A percentile compares a stretch with the other conserved stretches of the same genome.
Evolutionary conservation across 2,888 invertebrate genomes (phyloP).

Genomic region (Ernsta delagoae): DNA sequence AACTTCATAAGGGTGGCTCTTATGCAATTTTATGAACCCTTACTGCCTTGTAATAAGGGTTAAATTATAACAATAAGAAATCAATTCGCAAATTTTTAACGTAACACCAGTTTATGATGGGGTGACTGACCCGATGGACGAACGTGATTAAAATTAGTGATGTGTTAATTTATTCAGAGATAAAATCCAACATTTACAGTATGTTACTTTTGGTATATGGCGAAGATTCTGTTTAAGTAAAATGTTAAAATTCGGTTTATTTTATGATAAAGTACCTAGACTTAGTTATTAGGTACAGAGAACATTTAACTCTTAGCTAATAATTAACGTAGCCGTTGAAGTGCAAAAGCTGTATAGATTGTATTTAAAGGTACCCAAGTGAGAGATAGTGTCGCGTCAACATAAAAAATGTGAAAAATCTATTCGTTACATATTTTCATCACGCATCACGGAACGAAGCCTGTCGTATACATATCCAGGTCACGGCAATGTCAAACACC

Average conservation of each 20-base stretch:
- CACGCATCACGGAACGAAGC: neutral
- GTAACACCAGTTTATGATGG: constrained; percentile 1
- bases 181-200: constrained; percentile 15
- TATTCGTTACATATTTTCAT: neutral
- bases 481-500: constrained; percentile 16
- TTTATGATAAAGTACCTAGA: too few relatives aligned
- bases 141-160: constrained; percentile 33
- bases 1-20: constrained; percentile 38
- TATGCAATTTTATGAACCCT: neutral
- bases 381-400: neutral
- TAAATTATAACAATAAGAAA: neutral
- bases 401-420: neutral
- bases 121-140: constrained; percentile 31
- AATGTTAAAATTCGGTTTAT: neutral
- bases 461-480: constrained; percentile 6
- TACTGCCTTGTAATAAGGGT: constrained; percentile 11
- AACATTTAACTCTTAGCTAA: too few relatives aligned
- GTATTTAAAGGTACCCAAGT: too few relatives aligned
- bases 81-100: constrained; percentile 25
- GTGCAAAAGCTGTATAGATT: too few relatives aligned
- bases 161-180: constrained; percentile 35
- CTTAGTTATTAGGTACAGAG: too few relatives aligned
- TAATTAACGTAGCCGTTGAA: too few relatives aligned
- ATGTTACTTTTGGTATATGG: too few relatives aligned
- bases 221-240: too few relatives aligned